Evolutionary conservation across 1,140 invertebrate genomes (phyloP).

Genomic region (Ptiloglossa arizonensis): DNA sequence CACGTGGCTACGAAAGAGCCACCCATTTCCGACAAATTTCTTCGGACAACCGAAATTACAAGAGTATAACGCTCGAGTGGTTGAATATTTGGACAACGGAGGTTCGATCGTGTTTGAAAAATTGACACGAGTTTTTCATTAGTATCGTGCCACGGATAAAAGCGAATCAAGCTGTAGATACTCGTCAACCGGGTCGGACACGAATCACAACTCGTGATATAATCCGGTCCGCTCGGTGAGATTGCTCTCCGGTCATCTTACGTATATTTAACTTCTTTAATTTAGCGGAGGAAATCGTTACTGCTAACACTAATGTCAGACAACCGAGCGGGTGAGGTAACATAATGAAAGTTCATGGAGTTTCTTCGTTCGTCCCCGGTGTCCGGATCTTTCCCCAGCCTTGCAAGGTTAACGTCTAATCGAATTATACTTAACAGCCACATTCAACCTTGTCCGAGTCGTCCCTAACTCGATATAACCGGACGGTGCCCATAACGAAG

Average conservation of each 20-base stretch:
- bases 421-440: conserved; percentile 76
- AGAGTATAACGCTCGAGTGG: too few species aligned
- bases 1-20: too few species aligned
- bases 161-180: background rate
- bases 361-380: conserved; percentile 67
- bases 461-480: conserved; percentile 50
- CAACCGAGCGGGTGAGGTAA: conserved; percentile 74
- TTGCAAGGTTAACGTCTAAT: conserved; percentile 76
- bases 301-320: conserved; percentile 75
- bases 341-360: conserved; percentile 80
- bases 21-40: too few species aligned
- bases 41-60: too few species aligned
- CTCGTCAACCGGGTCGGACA: conserved; percentile 28
- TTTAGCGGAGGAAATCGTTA: conserved; percentile 77
- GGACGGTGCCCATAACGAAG: conserved; percentile 60
- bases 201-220: conserved; percentile 66
- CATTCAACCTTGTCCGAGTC: conserved; percentile 63
- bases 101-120: too few species aligned
- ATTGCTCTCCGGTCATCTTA: conserved; percentile 73
- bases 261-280: conserved; percentile 76
- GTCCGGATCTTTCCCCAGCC: conserved; percentile 67
- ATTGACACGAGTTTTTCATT: background rate
- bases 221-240: conserved; percentile 62
- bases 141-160: background rate
- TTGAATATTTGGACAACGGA: too few species aligned